phyloP scores from a whole-genome alignment of 2,888 invertebrate species.

The Smittia sp. region DNA sequence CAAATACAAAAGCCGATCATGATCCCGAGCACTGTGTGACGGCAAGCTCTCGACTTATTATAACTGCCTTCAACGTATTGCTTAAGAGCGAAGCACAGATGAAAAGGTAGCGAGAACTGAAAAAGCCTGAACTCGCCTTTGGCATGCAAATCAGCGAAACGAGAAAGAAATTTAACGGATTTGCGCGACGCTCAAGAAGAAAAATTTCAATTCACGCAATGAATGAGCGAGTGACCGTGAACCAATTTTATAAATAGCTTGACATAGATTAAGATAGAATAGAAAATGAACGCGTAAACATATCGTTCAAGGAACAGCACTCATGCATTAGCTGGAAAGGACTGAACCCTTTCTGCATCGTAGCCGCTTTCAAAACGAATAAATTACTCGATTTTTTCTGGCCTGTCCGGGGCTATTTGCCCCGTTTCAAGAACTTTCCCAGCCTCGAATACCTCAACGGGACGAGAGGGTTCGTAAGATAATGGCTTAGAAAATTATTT shows the following conservation, averaged over 20 bases:
- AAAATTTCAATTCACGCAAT: neutral
- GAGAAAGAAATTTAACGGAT: slow-evolving; percentile 2
- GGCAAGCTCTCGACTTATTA: neutral
- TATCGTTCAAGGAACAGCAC: too few relatives aligned
- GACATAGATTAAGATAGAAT: neutral
- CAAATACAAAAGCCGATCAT: neutral
- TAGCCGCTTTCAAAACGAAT: neutral
- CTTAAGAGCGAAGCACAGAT: neutral
- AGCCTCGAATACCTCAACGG: neutral
- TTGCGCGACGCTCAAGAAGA: neutral
- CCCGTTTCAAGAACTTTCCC: neutral
- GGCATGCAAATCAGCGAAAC: neutral
- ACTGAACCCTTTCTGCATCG: neutral
- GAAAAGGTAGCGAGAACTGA: neutral
- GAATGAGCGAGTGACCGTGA: neutral
- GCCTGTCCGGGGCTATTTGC: neutral
- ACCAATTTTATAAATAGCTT: neutral
- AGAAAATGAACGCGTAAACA: too few relatives aligned
- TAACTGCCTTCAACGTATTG: neutral
- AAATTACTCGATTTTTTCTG: neutral
- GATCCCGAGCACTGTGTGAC: neutral
- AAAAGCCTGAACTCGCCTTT: neutral
- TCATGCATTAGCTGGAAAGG: neutral
- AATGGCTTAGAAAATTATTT: slow-evolving; percentile 3
- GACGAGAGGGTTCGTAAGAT: neutral